Base-by-base conservation (phyloP, 1,140 invertebrate genomes). In the Anthonomus grandis region DNA sequence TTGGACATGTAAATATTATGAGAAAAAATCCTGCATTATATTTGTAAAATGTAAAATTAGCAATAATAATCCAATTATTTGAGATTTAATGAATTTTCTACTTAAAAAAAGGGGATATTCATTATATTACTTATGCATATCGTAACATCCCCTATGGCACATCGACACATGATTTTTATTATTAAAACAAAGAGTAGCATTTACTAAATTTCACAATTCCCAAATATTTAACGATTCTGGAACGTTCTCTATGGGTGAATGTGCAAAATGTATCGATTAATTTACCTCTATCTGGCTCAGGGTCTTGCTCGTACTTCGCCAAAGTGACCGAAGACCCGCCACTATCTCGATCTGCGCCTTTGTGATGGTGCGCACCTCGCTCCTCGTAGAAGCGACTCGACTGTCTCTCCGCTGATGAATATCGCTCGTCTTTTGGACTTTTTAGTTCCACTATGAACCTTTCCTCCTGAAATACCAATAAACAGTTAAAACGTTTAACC, bases 381-480 rank as follows among this genome's bases (percentile, higher is more conserved):
- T 73, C 70, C 12, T 73, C 70, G 52, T 75, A 72, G 63, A 72
- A 70, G 27, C 70, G 53, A 38, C 74, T 69, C n/a, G n/a, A n/a
- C 56, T 60, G 64, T 45, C 67, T 59, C 42, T 55, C 67, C 19
- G 60, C 63, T 39, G 69, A 63, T 12, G 67, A 62, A 15, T 36
- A 36, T 10, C 63, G 46, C 21, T 75, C 74, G 12, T 74, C 72
- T 65, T 73, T 74, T 8, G 67, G 66, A 52, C 64, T 69, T 9
- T 68, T 42, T 58, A 68, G 67, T 59, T 74, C 72, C n/a, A n/a
- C n/a, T 17, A 69, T 63, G 61, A 71, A 71, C 63, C 73, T 58
- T 27, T 81, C 79, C 23, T 82, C 78, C 76, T 79, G 51, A 2
- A 48, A 48, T 5, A 27, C 15, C 6, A 27, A 25, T 27, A 18